Base-by-base conservation (phyloP, 1,140 invertebrate genomes). In the Monochamus saltuarius region DNA sequence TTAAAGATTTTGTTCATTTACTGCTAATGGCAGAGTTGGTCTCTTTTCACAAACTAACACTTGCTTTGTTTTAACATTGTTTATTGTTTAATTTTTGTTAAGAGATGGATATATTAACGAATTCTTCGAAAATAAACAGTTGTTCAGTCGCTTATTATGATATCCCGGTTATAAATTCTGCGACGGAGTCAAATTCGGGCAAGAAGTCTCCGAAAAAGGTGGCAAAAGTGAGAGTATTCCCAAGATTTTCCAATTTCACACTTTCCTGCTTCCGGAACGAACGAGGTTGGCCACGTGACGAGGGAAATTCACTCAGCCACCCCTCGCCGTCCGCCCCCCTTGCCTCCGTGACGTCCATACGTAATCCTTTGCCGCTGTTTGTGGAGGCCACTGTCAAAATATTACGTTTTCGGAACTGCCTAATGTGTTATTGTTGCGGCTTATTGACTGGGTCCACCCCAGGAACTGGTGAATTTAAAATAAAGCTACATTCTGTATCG, bases 191-290 rank as follows among this genome's bases (percentile, higher is more conserved):
- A 29, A 29, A 29, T 29, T 29, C 22, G 22, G 22, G 22, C 22
- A 29, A 29, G 22, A 29, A 29, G 22, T 29, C 22, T 3, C 22
- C 22, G 22, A 29, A 29, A 29, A 29, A 29, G 22, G 22, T 29
- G 22, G 22, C 22, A 29, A 29, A 29, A 29, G 2, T 29, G 22
- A 29, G 22, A 29, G 22, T 29, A 29, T 29, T 29, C 22, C 22
- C 22, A 29, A 29, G 22, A 29, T 66, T 70, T 70, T 70, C 64
- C 66, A 70, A 70, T 70, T 70, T 70, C 69, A 70, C 69, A 70
- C 58, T 37, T 47, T 49, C 59, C 53, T 67, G 64, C 51, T 52
- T 70, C 55, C 56, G 64, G 67, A 69, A 67, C 64, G 64, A 61
- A 62, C 56, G 60, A 40, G 47, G 54, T 36, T 59, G 22, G 49